Base-by-base conservation (phyloP, 2,113 vertebrate species). In the Ammodytes dubius region DNA sequence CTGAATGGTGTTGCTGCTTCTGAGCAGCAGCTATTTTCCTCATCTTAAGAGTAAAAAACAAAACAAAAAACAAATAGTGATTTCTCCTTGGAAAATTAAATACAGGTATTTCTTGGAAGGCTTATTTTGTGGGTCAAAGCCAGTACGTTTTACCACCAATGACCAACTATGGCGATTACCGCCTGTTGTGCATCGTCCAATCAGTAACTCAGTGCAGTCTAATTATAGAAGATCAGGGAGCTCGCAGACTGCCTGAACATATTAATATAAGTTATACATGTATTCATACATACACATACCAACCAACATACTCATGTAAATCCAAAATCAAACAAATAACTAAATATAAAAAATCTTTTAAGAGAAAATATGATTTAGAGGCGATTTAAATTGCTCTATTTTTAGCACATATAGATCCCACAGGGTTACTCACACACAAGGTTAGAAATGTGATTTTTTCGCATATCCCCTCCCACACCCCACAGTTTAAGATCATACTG, bases 211-310 rank as follows among this genome's bases (percentile, higher is more conserved):
- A 46, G 43, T 53, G 27, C 37, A 40, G 17, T 53, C 53, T 35
- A 65, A 15, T 42, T 58, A 15, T n/a, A n/a, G n/a, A 68, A 56
- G 68, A 66, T 84, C 54, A 68, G 5, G 15, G n/a, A 66, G 65
- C 57, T 59, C 65, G 40, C 13, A 69, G 8, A 61, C 15, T 68
- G 70, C 19, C 64, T 11, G 35, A 67, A 46, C 10, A 3, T 27
- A 27, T 27, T 27, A 27, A 27, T 27, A 27, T 27, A 27, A 27
- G 39, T 42, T 15, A 61, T 8, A 60, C 27, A 35, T 6, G 15
- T 19, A 12, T 11, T 6, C 27, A 46, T 46, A 46, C 19, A 27
- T 11, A 12, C 10, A 35, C 10, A 4, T 54, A 27, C 27, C 27
- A 27, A 47, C 46, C 11, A 12, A 47, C 46, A 47, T 47, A 47